A percentile compares a stretch with the other conserved stretches of the same genome.
These are phyloP conservation scores for Plutomurus gul DNA, from an alignment of 1,140 invertebrate species.

Conservation along the genomic window DNA sequence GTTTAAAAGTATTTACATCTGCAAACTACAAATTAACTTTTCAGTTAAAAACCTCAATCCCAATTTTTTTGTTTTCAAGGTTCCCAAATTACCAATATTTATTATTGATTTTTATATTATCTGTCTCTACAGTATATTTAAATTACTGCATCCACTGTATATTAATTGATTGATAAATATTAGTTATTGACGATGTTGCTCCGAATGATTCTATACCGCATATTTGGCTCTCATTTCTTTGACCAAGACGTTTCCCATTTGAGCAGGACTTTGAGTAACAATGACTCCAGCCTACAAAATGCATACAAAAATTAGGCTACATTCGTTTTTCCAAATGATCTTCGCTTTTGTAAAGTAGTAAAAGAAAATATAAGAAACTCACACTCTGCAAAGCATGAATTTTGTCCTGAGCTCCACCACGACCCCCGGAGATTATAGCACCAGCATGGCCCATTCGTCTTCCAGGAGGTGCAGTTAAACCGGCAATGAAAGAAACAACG, in stretches of 20 bases:
- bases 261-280: slow-evolving; percentile 92
- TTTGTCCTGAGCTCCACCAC: slow-evolving; percentile 97
- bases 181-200: too few relatives aligned
- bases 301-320: slow-evolving; percentile 40
- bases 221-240: slow-evolving; percentile 76
- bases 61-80: too few relatives aligned
- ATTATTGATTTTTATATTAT: too few relatives aligned
- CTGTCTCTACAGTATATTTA: too few relatives aligned
- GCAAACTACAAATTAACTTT: too few relatives aligned
- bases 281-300: slow-evolving; percentile 77
- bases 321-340: background rate
- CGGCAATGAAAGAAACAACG: slow-evolving; percentile 85
- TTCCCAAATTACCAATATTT: too few relatives aligned
- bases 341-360: background rate
- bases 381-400: slow-evolving; percentile 92
- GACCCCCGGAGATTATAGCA: slow-evolving; percentile 98
- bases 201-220: too few relatives aligned
- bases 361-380: slow-evolving; percentile 49
- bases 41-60: too few relatives aligned
- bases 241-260: slow-evolving; percentile 87
- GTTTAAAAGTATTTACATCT: too few relatives aligned
- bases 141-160: too few relatives aligned
- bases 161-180: too few relatives aligned
- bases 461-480: slow-evolving; percentile 95
- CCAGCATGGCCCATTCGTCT: slow-evolving; percentile 98